Evolutionary conservation across 2,888 invertebrate genomes (phyloP).

Genomic region (Aporophyla nigra): DNA sequence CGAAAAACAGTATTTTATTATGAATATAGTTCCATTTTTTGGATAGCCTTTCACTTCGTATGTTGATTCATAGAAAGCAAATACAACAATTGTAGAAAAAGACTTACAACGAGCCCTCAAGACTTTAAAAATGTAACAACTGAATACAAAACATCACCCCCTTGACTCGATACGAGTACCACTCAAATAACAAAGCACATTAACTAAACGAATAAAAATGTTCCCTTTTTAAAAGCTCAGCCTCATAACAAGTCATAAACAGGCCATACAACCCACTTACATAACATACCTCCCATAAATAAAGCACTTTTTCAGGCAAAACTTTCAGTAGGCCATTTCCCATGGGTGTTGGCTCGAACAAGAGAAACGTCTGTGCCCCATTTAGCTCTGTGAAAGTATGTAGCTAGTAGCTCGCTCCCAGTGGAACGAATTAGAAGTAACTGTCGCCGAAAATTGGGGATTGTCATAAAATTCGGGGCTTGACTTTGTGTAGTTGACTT

Average conservation of each 20-base stretch:
- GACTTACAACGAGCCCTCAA: not conserved
- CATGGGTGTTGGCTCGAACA: constrained; percentile 59
- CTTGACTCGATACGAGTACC: not conserved
- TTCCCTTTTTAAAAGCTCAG: constrained; percentile 42
- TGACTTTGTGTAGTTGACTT: constrained; percentile 18
- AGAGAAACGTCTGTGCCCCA: constrained; percentile 60
- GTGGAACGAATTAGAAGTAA: constrained; percentile 60
- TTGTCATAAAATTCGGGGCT: constrained; percentile 47
- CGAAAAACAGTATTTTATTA: not conserved
- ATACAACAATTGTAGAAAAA: too few relatives aligned
- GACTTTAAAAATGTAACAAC: not conserved
- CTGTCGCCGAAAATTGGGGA: constrained; percentile 52
- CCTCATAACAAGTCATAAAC: constrained; percentile 49
- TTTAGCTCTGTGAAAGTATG: constrained; percentile 55
- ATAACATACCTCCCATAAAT: constrained; percentile 51
- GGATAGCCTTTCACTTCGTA: too few relatives aligned
- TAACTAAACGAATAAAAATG: constrained; percentile 44
- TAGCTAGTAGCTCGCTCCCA: constrained; percentile 39
- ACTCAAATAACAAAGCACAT: constrained; percentile 31
- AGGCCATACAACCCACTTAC: constrained; percentile 50
- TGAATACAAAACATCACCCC: not conserved
- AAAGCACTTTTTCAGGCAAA: constrained; percentile 59
- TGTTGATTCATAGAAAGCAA: too few relatives aligned
- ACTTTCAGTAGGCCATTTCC: constrained; percentile 59
- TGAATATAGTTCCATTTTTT: not conserved